A percentile compares a stretch with the other conserved stretches of the same genome.
Conservation (phyloP, 2,113 vertebrate species). For the Nycticryphes semicollaris region DNA sequence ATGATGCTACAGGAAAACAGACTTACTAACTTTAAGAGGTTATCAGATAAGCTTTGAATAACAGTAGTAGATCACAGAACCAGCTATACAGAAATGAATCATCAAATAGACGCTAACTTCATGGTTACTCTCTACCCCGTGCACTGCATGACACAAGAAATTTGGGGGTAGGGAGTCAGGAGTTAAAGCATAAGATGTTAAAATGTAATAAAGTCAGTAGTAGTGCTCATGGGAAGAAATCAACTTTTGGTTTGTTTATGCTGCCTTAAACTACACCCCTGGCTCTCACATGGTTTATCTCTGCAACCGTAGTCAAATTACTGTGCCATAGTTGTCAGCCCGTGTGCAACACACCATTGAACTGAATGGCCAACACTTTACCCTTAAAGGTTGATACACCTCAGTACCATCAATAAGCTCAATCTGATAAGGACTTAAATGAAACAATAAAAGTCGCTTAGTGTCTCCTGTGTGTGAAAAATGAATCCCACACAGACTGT, state of each 20-base stretch:
- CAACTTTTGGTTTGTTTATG: not conserved
- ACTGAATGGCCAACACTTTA: not conserved
- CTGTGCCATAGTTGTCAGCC: not conserved
- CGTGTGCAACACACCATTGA: accelerated
- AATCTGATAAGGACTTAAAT: not conserved
- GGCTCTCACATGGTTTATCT: not conserved
- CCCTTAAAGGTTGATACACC: not conserved
- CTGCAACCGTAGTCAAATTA: not conserved
- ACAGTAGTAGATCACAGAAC: not conserved
- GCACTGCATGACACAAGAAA: not conserved
- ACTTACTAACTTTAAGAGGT: too few relatives aligned
- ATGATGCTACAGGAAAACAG: accelerated
- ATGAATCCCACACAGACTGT: not conserved
- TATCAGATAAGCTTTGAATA: not conserved
- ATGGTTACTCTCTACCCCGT: not conserved
- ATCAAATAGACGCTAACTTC: not conserved
- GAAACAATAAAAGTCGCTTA: not conserved
- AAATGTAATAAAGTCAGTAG: not conserved
- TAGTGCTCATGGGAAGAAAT: not conserved
- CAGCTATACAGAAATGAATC: not conserved
- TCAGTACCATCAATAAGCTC: not conserved
- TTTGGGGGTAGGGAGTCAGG: not conserved
- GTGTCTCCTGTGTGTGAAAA: not conserved
- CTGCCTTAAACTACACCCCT: not conserved
- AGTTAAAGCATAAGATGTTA: not conserved